Conservation (phyloP, 1,140 invertebrate genomes). For the Zaprionus capensis region DNA sequence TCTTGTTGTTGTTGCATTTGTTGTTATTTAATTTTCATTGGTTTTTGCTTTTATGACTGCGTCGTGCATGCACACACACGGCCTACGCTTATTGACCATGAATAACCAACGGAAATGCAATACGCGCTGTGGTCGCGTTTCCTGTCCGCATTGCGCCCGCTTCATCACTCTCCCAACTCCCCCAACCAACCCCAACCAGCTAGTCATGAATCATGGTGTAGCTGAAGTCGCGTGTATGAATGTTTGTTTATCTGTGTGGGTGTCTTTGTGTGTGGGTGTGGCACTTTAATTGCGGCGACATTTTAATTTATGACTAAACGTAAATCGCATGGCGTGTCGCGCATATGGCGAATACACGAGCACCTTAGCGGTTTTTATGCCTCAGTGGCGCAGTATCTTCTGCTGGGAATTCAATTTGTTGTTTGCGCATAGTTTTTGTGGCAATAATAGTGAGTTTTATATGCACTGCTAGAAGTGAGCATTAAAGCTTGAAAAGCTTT, state of each 20-base stretch:
- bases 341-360: slow-evolving; percentile 8
- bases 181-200: not conserved
- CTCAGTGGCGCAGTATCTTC: not conserved
- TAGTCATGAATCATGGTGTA: slow-evolving; percentile 41
- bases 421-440: slow-evolving; percentile 1
- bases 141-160: slow-evolving; percentile 11
- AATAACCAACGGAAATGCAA: slow-evolving; percentile 74
- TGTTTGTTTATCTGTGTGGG: not conserved
- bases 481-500: not conserved
- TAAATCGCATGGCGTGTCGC: slow-evolving; percentile 34
- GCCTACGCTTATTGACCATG: slow-evolving; percentile 66
- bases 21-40: slow-evolving; percentile 38
- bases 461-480: not conserved
- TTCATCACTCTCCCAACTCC: not conserved
- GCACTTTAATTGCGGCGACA: slow-evolving; percentile 59
- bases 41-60: slow-evolving; percentile 42
- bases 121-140: slow-evolving; percentile 51
- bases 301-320: slow-evolving; percentile 70
- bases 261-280: slow-evolving; percentile 23
- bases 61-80: slow-evolving; percentile 12
- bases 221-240: slow-evolving; percentile 25
- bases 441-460: not conserved
- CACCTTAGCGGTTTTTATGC: slow-evolving; percentile 10
- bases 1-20: slow-evolving; percentile 8
- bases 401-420: not conserved